These are phyloP conservation scores for Artemisiospiza belli DNA, from an alignment of 2,113 vertebrate genomes.

Conservation along the genomic window DNA sequence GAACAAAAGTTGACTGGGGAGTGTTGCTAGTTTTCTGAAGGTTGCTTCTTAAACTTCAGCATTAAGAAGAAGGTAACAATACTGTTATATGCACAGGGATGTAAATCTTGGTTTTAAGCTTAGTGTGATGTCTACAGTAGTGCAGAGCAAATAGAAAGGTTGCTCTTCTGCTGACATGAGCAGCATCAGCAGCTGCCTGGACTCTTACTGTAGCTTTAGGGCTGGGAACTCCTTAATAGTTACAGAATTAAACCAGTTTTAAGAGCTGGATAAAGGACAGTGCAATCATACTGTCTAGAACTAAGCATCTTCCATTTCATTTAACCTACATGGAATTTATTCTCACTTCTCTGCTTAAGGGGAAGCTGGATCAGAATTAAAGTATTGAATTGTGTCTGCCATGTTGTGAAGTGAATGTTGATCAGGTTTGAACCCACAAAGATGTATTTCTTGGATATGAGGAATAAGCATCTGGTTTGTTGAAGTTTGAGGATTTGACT, in stretches of 20 bases:
- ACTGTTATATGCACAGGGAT: neutral
- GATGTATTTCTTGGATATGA: neutral
- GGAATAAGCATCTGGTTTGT: neutral
- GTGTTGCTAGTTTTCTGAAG: neutral
- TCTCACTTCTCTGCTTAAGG: neutral
- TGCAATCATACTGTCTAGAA: neutral
- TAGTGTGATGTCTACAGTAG: neutral
- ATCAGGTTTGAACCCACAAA: neutral
- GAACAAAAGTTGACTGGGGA: neutral
- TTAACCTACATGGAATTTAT: neutral
- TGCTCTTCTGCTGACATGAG: rapidly evolving
- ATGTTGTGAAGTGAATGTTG: neutral
- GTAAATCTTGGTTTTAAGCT: neutral
- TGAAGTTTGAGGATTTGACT: neutral
- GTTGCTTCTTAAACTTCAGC: neutral
- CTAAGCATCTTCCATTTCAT: neutral
- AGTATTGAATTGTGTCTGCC: neutral
- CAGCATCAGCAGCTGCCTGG: neutral
- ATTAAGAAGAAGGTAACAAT: neutral
- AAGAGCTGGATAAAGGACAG: neutral
- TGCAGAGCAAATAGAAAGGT: neutral
- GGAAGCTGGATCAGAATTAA: neutral
- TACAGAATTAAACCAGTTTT: neutral
- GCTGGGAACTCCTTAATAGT: neutral
- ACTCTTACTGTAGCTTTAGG: neutral